Conservation (phyloP, 2,888 invertebrate species). For the Geophilus truncorum region DNA sequence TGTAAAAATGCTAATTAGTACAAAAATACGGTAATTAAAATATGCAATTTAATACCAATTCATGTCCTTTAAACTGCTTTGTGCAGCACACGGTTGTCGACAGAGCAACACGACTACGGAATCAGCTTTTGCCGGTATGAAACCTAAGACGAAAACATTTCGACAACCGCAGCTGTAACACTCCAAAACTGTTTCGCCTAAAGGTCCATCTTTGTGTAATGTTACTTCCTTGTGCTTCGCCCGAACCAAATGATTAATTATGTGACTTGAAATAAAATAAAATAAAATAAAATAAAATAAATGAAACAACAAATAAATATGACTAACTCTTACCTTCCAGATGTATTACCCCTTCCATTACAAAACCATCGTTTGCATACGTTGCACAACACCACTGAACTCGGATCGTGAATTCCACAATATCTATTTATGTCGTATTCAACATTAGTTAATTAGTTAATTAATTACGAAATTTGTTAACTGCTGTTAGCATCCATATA, state of each 20-base stretch:
- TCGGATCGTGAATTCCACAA: slow-evolving; percentile 96
- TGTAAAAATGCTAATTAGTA: too few relatives aligned
- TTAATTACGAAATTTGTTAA: not conserved
- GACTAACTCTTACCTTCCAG: slow-evolving; percentile 58
- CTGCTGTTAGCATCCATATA: not conserved
- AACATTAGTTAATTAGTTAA: too few relatives aligned
- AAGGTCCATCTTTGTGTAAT: slow-evolving; percentile 90
- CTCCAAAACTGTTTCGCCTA: slow-evolving; percentile 95
- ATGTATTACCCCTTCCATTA: slow-evolving; percentile 96
- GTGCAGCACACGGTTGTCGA: slow-evolving; percentile 96
- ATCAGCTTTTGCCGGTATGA: slow-evolving; percentile 98
- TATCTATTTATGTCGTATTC: too few relatives aligned
- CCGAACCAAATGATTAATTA: slow-evolving; percentile 95
- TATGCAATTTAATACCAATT: too few relatives aligned
- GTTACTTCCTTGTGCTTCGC: slow-evolving; percentile 99
- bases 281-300: not conserved
- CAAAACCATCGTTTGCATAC: slow-evolving; percentile 99
- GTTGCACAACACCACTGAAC: slow-evolving; percentile 97
- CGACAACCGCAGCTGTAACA: slow-evolving; percentile 98
- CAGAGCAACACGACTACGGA: slow-evolving; percentile 96
- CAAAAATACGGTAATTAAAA: too few relatives aligned
- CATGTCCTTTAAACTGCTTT: slow-evolving; percentile 95
- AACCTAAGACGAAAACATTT: slow-evolving; percentile 97
- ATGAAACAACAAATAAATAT: not conserved
- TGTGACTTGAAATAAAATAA: slow-evolving; percentile 65